A percentile compares a stretch with the other conserved stretches of the same genome.
Evolutionary conservation across 1,140 invertebrate species (phyloP).

Genomic region (Zaprionus davidi): DNA sequence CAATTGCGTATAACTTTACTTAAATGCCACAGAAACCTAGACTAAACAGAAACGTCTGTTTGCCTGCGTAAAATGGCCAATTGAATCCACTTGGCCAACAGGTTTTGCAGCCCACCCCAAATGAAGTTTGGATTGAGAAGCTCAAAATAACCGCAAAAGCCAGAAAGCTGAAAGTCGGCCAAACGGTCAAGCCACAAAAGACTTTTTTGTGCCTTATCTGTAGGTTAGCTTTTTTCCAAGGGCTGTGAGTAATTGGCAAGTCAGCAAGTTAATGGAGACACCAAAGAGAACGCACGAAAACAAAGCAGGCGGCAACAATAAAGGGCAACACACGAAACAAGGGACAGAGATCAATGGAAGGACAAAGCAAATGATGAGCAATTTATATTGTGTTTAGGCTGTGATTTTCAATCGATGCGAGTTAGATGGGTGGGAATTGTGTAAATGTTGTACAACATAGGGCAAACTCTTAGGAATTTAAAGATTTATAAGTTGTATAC

Average conservation of each 20-base stretch:
- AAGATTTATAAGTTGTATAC: no score
- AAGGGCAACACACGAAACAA: conserved; percentile 4
- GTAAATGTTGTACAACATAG: not conserved
- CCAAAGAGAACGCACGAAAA: conserved; percentile 19
- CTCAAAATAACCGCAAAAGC: conserved; percentile 15
- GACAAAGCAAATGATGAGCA: conserved; percentile 11
- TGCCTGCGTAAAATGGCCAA: not conserved
- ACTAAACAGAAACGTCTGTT: not conserved
- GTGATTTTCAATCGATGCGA: not conserved
- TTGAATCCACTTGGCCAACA: not conserved
- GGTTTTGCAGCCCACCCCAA: conserved; percentile 1
- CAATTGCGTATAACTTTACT: not conserved
- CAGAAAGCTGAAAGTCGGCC: conserved; percentile 37
- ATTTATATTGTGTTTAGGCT: conserved; percentile 9
- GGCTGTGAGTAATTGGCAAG: conserved; percentile 67
- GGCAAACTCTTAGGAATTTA: no score
- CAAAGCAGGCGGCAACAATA: conserved; percentile 17
- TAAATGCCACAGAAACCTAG: not conserved
- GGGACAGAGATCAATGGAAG: conserved; percentile 15
- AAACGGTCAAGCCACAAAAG: conserved; percentile 45
- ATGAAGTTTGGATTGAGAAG: conserved; percentile 17
- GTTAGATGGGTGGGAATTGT: not conserved
- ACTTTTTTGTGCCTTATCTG: conserved; percentile 19
- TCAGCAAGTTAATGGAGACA: conserved; percentile 52
- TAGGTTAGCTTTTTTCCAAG: conserved; percentile 17